phyloP scores from a whole-genome alignment of 2,797 vertebrate species.

The Spinibarbus caldwelli region DNA sequence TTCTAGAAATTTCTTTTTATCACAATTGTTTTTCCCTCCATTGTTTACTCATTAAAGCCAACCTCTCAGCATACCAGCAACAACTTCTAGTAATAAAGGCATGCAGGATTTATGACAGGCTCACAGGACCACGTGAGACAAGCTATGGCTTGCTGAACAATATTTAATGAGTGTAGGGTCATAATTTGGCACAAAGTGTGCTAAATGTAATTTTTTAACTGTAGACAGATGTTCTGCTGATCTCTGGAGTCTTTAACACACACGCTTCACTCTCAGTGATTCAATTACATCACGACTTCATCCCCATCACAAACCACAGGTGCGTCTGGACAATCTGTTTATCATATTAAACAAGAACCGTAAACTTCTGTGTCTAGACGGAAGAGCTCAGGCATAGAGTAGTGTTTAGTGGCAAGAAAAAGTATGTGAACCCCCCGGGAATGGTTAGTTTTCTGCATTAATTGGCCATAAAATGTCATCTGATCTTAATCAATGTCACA shows the following conservation, averaged over 20 bases:
- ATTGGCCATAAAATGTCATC: neutral
- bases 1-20: too few species aligned
- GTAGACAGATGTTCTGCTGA: constrained; percentile 15
- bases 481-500: neutral
- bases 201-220: neutral
- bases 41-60: neutral
- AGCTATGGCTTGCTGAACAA: neutral
- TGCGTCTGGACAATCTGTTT: constrained; percentile 22
- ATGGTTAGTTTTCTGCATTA: neutral
- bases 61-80: neutral
- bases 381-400: neutral
- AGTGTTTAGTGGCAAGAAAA: neutral
- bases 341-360: neutral
- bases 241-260: constrained; percentile 10
- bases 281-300: neutral
- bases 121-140: neutral
- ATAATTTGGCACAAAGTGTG: constrained; percentile 2
- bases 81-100: neutral
- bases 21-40: neutral
- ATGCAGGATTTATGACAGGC: neutral
- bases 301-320: neutral
- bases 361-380: neutral
- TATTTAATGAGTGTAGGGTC: neutral
- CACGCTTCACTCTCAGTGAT: neutral
- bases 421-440: neutral